Percentiles rank a stretch among this genome's conserved stretches.
These are phyloP conservation scores for Corythaeola cristata DNA, from an alignment of 2,113 vertebrate genomes.

Conservation along the genomic window DNA sequence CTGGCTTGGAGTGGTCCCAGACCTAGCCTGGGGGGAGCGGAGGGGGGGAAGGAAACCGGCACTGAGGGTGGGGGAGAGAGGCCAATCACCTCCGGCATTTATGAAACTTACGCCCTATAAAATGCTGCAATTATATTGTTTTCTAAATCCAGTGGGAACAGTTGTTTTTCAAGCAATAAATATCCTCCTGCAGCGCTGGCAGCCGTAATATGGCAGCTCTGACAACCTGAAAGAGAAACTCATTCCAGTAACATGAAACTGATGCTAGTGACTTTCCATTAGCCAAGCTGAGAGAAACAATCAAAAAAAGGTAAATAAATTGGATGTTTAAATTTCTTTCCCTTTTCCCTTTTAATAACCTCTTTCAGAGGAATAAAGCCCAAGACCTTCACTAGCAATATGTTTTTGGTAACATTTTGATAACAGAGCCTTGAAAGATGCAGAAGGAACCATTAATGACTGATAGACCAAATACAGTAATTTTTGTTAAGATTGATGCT, in stretches of 20 bases:
- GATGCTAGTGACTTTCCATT: neutral
- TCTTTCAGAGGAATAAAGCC: neutral
- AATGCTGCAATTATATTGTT: slow-evolving; percentile 46
- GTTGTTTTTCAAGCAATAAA: slow-evolving; percentile 52
- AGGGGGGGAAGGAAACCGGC: neutral
- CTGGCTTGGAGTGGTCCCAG: slow-evolving; percentile 30
- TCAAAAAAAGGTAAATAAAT: neutral
- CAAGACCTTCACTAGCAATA: neutral
- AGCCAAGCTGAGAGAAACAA: neutral
- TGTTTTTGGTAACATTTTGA: neutral
- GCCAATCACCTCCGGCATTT: slow-evolving; percentile 5
- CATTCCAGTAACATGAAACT: slow-evolving; percentile 13
- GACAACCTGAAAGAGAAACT: slow-evolving; percentile 21
- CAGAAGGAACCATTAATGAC: neutral
- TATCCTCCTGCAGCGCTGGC: slow-evolving; percentile 26
- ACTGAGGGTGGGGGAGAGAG: neutral
- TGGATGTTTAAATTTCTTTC: neutral
- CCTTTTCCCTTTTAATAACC: neutral
- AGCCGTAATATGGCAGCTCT: neutral
- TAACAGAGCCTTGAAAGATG: neutral
- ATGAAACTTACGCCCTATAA: slow-evolving; percentile 17
- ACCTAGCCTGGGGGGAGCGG: neutral
- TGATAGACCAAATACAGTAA: neutral
- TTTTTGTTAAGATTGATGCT: neutral
- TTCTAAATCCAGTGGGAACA: slow-evolving; percentile 30